phyloP scores from a whole-genome alignment of 2,797 vertebrate genomes.

The Chaetophractus vellerosus region DNA sequence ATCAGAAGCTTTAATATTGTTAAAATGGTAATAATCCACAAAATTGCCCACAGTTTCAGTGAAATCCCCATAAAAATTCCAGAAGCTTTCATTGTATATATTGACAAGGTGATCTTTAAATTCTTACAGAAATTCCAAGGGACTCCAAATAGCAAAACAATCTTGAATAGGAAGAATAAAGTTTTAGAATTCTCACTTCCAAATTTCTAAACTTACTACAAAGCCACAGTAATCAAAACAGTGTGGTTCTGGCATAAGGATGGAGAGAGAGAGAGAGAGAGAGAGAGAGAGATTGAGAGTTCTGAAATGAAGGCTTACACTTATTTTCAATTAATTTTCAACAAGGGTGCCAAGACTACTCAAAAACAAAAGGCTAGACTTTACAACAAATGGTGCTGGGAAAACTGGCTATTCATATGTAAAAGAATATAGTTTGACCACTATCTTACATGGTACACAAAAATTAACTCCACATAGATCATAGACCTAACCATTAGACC shows the following conservation, averaged over 20 bases:
- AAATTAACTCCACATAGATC: neutral
- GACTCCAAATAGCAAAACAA: neutral
- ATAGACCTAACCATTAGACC: neutral
- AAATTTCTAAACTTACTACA: neutral
- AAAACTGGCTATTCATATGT: neutral
- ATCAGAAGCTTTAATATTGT: neutral
- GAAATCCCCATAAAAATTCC: no score
- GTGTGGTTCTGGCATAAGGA: neutral
- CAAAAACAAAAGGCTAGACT: neutral
- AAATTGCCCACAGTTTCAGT: neutral
- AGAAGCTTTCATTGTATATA: neutral
- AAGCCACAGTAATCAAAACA: neutral
- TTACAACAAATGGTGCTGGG: neutral
- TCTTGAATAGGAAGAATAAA: neutral
- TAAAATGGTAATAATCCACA: neutral
- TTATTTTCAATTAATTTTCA: neutral
- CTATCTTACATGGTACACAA: neutral
- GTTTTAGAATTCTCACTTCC: neutral
- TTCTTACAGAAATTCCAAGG: neutral
- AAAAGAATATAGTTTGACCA: neutral
- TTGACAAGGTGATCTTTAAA: neutral
- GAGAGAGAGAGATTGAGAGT: neutral
- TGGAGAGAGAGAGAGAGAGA: neutral
- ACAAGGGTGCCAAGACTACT: neutral
- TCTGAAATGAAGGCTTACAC: neutral